Evolutionary conservation across 2,888 invertebrate genomes (phyloP), one percentile per base, ranked within the genome.

Genomic region (Dilophus febrilis): DNA sequence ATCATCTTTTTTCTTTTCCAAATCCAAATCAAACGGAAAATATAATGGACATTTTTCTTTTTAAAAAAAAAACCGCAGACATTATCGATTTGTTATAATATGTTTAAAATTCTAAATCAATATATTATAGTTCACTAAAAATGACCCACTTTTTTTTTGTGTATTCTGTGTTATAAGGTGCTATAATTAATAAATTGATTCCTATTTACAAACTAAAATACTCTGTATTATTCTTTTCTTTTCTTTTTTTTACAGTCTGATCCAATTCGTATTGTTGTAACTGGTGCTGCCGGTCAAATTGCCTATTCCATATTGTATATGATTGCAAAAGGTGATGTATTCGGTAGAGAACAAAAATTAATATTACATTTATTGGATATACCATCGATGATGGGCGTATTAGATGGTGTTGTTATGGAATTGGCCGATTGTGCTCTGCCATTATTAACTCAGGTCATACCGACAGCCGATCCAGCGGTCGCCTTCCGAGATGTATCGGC

Each of bases 211-310:
- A n/a, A n/a, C n/a, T n/a, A n/a, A n/a, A n/a, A n/a, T n/a, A n/a
- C n/a, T n/a, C n/a, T n/a, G n/a, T n/a, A n/a, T n/a, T n/a, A n/a
- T n/a, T n/a, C n/a, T n/a, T n/a, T n/a, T n/a, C n/a, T n/a, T n/a
- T n/a, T 38, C 19, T 32, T 41, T 26, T 42, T 14, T 38, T 68
- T 70, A 43, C 61, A 84, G 82, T 67, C 73, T 53, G 77, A 80
- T 64, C 85, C 92, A 56, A 81, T 95, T 55, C 80, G 77, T 66
- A 90, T 97, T 48, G 82, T 92, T 44, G 85, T 99, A 26, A 98
- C 97, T 40, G 98, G 98, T 45, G 98, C 98, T 51, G 98, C 97
- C 44, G 98, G 98, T 14, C 98, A 99, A 67, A 99, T 98, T 51
- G 95, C 92, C 44, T 98, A 98, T 64, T 95, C 95, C 3, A 67